Evolutionary conservation across 2,888 invertebrate species (phyloP).

Genomic region (Tetragnatha montana): DNA sequence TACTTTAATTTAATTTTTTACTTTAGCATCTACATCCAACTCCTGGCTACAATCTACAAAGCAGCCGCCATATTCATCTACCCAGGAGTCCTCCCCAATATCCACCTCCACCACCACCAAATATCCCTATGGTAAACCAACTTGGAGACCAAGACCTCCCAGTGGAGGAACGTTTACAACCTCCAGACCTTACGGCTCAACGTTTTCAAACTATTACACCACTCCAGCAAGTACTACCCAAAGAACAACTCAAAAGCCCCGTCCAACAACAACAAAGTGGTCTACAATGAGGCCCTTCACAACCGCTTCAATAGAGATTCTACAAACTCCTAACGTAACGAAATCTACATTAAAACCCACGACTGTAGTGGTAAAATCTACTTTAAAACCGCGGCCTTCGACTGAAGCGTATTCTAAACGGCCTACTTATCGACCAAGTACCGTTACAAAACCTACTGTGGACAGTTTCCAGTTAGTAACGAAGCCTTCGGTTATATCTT

Average conservation of each 20-base stretch:
- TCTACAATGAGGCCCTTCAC: too few relatives aligned
- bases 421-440: not conserved
- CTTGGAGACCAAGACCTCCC: conserved; percentile 48
- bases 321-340: not conserved
- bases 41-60: not conserved
- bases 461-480: not conserved
- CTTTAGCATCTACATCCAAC: too few relatives aligned
- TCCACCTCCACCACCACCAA: not conserved
- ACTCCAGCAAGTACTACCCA: not conserved
- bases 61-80: not conserved
- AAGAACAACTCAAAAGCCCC: not conserved
- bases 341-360: conserved; percentile 10
- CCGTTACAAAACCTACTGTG: not conserved
- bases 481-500: not conserved
- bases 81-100: not conserved
- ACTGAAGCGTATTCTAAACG: not conserved
- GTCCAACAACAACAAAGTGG: not conserved
- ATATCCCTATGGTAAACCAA: conserved; percentile 18
- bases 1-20: not conserved
- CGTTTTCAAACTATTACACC: conserved; percentile 28
- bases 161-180: conserved; percentile 5
- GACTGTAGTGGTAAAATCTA: not conserved
- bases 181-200: conserved; percentile 10
- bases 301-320: not conserved
- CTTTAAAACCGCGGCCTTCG: too few relatives aligned